Conservation (phyloP, 2,888 invertebrate species). For the Endotricha flammealis region DNA sequence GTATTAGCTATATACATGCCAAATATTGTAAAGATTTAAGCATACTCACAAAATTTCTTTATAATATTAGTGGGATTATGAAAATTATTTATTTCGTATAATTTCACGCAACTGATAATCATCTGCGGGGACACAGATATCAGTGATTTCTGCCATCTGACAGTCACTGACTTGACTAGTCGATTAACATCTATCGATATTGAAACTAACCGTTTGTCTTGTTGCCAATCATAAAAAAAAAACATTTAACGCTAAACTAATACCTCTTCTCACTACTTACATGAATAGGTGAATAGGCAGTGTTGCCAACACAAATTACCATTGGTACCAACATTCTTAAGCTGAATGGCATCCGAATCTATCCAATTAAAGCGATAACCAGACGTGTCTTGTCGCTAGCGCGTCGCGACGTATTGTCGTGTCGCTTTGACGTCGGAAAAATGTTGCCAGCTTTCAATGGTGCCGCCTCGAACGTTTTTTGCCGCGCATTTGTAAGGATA, state of each 20-base stretch:
- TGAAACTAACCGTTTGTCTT: too few species aligned
- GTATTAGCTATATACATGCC: too few species aligned
- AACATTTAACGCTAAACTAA: not conserved
- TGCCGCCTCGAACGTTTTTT: slow-evolving; percentile 24
- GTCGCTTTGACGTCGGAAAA: slow-evolving; percentile 47
- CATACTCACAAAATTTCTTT: too few species aligned
- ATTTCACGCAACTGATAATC: too few species aligned
- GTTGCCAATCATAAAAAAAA: too few species aligned
- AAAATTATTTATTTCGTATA: too few species aligned
- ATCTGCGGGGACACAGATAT: too few species aligned
- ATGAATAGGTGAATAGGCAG: slow-evolving; percentile 8
- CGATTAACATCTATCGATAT: too few species aligned
- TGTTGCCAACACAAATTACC: slow-evolving; percentile 17
- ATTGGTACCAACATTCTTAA: slow-evolving; percentile 17
- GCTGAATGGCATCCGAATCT: slow-evolving; percentile 23
- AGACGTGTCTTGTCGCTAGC: slow-evolving; percentile 37
- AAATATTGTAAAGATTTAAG: too few species aligned
- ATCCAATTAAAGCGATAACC: slow-evolving; percentile 48
- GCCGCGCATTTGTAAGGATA: slow-evolving; percentile 17
- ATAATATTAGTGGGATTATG: too few species aligned
- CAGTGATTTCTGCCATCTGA: too few species aligned
- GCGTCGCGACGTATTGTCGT: slow-evolving; percentile 57
- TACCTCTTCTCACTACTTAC: slow-evolving; percentile 1
- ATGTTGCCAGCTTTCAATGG: slow-evolving; percentile 40
- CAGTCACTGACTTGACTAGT: too few species aligned